Evolutionary conservation across 2,113 vertebrate species (phyloP), one percentile per base, ranked within the genome.

Genomic region (Rhinoptilus africanus): DNA sequence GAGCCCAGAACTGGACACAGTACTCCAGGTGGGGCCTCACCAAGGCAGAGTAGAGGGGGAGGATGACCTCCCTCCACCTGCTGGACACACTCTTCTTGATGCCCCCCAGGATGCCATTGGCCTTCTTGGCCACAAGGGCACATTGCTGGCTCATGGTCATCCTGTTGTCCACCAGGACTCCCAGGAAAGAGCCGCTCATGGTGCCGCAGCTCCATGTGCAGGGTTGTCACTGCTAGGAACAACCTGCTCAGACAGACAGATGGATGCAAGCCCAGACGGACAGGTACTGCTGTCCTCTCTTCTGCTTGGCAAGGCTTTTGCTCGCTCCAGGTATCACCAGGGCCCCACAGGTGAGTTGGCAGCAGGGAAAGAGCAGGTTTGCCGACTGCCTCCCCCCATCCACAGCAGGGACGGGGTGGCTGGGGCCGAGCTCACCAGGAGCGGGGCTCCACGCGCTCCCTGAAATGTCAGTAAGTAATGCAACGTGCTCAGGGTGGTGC

Each of bases 391-490:
- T 69, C 54, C 47, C 41, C 35, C 48, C 3, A 2, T 39, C 54
- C 2, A 0, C 4, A 8, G 64, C 51, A 54, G 56, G 51, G 66
- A 64, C 67, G 66, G 71, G 75, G 86, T 32, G 6, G 47, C 19
- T 30, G 67, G 73, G 72, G 83, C 66, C 0, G 3, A 94, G 92
- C 82, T 87, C 66, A 79, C 34, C 1, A 2, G 63, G 75, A 94
- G 60, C 1, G 0, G 79, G 73, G 76, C 76, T 83, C 72, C 47
- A 37, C 6, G 5, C 0, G 5, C 89, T 92, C 74, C 92, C 79
- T 83, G 85, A 96, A 97, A 97, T 96, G 97, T 97, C 97, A 97
- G 73, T 92, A 95, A 95, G 69, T 94, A 97, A 97, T 76, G 92
- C 92, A 93, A 62, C 20, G 37, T 56, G 71, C 92, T 60, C n/a